Conservation (phyloP, 2,113 vertebrate genomes). For the Tachysurus vachellii region DNA sequence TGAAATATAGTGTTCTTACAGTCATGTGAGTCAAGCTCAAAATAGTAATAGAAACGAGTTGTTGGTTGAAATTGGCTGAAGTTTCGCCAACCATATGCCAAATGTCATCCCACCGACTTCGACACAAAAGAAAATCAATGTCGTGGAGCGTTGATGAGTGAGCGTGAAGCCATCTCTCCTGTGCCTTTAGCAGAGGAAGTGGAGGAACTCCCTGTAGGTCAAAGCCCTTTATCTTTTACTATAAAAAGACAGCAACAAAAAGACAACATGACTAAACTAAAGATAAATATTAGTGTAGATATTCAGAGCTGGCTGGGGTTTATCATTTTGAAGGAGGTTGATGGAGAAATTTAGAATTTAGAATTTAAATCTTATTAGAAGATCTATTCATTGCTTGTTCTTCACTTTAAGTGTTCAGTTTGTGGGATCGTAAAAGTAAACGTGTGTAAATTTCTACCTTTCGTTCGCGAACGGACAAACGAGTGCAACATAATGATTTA, state of each 20-base stretch:
- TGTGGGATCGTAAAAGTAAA: not conserved
- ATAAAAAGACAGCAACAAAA: not conserved
- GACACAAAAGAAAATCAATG: not conserved
- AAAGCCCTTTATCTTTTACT: not conserved
- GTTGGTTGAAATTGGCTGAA: not conserved
- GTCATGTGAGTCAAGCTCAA: not conserved
- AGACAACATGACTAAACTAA: not conserved
- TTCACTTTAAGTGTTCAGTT: not conserved
- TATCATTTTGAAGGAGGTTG: not conserved
- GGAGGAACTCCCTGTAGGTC: not conserved
- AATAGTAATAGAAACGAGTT: conserved; percentile 7
- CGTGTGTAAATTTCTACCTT: not conserved
- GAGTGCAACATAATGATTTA: not conserved
- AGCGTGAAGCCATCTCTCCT: not conserved
- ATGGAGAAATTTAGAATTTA: not conserved
- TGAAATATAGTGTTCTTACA: not conserved
- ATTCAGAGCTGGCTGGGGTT: not conserved
- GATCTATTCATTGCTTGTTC: not conserved
- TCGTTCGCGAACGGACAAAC: not conserved
- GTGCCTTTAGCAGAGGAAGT: not conserved
- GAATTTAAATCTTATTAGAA: not conserved
- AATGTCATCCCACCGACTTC: not conserved
- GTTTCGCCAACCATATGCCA: not conserved
- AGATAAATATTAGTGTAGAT: not conserved
- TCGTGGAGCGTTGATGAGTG: not conserved